Evolutionary conservation across 2,888 invertebrate genomes (phyloP).

Genomic region (Helicoverpa assulta): DNA sequence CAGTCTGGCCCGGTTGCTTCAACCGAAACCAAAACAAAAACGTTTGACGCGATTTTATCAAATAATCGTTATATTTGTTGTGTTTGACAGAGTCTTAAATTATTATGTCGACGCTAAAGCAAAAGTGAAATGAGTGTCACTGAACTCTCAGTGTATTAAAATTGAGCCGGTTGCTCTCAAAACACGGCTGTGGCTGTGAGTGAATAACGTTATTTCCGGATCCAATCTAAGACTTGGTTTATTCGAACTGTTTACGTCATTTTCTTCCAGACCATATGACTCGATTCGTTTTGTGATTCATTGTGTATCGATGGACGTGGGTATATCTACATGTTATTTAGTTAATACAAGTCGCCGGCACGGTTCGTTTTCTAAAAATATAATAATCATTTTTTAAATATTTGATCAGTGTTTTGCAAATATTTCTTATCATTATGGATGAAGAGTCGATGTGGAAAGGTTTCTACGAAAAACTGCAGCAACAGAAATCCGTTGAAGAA

Average conservation of each 20-base stretch:
- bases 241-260: constrained; percentile 83
- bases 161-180: constrained; percentile 60
- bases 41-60: constrained; percentile 58
- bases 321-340: constrained; percentile 73
- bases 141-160: constrained; percentile 68
- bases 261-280: constrained; percentile 78
- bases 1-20: constrained; percentile 72
- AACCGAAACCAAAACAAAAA: constrained; percentile 77
- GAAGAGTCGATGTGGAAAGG: constrained; percentile 95
- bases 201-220: constrained; percentile 71
- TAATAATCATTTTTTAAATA: constrained; percentile 3
- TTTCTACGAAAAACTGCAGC: constrained; percentile 92
- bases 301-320: constrained; percentile 66
- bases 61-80: constrained; percentile 44
- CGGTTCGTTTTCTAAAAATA: constrained; percentile 33
- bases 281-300: constrained; percentile 80
- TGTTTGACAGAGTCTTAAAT: constrained; percentile 31
- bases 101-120: constrained; percentile 35
- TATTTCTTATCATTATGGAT: constrained; percentile 82
- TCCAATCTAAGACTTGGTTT: constrained; percentile 69
- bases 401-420: constrained; percentile 17
- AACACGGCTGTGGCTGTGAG: constrained; percentile 30
- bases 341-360: constrained; percentile 51
- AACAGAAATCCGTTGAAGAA: constrained; percentile 91
- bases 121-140: constrained; percentile 66